Conservation (phyloP, 2,797 vertebrate genomes). For the Muraenolepis orangiensis region DNA sequence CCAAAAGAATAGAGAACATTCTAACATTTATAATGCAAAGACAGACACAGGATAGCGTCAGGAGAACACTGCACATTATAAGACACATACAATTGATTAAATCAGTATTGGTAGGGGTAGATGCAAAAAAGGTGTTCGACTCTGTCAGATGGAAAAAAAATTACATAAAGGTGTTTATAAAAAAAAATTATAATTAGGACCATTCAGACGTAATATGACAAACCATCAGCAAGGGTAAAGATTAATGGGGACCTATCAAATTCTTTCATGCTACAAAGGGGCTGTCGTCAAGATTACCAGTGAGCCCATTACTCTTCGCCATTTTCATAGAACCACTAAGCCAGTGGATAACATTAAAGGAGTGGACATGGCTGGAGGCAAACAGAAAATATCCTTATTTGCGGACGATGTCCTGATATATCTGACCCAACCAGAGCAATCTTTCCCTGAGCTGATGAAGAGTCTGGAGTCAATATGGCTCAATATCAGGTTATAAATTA, state of each 20-base stretch:
- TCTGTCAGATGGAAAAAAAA: constrained; percentile 20
- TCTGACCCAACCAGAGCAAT: no score
- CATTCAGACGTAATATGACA: constrained; percentile 1
- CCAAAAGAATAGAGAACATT: constrained; percentile 2
- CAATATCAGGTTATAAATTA: no score
- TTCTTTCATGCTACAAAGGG: constrained; percentile 3
- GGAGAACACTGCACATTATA: constrained; percentile 19
- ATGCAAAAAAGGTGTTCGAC: constrained; percentile 21
- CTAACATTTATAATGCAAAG: constrained; percentile 15
- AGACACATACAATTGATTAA: constrained; percentile 8
- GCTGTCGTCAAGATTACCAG: constrained; percentile 1
- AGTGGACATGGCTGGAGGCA: not conserved
- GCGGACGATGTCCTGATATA: no score
- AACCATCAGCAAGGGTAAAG: constrained; percentile 5
- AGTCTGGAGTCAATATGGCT: no score
- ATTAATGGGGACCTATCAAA: constrained; percentile 12
- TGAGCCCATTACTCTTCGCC: constrained; percentile 21
- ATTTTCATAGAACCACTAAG: constrained; percentile 31
- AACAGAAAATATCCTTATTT: not conserved
- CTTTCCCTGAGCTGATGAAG: no score
- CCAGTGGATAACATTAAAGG: constrained; percentile 3
- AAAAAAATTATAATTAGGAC: constrained; percentile 5
- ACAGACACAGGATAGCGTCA: constrained; percentile 30
- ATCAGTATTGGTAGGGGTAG: no score
- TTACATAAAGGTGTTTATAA: no score